A percentile compares a stretch with the other conserved stretches of the same genome.
phyloP scores from a whole-genome alignment of 2,797 vertebrate genomes.

The Aratinga solstitialis region DNA sequence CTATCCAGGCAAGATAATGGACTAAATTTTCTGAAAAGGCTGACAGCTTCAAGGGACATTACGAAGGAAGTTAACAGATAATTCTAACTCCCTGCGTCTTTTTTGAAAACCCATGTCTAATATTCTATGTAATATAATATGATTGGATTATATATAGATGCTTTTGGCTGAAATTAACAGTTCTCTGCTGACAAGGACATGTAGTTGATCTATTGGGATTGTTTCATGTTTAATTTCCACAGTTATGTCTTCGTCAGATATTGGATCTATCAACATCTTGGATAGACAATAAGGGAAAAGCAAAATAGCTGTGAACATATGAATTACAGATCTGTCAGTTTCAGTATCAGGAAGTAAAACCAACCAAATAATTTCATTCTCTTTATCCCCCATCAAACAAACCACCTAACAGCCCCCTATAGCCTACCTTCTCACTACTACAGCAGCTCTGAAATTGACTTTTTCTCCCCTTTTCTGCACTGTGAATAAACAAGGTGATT shows the following conservation, averaged over 20 bases:
- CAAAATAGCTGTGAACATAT: background rate
- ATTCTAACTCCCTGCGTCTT: slow-evolving; percentile 3
- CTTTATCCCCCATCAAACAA: background rate
- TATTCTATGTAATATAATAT: background rate
- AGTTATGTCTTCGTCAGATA: background rate
- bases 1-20: background rate
- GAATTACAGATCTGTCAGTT: background rate
- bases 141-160: slow-evolving; percentile 4
- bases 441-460: background rate
- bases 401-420: background rate
- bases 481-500: background rate
- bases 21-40: slow-evolving; percentile 26
- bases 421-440: background rate
- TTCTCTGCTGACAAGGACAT: background rate
- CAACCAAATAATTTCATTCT: background rate
- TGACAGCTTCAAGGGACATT: slow-evolving; percentile 30
- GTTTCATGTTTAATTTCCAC: background rate
- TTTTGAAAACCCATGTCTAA: slow-evolving; percentile 18
- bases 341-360: background rate
- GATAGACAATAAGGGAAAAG: background rate
- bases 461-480: background rate
- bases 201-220: background rate
- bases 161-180: slow-evolving; percentile 4
- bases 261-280: background rate
- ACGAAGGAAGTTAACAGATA: slow-evolving; percentile 8